Evolutionary conservation across 1,140 invertebrate genomes (phyloP).

Genomic region (Aporrectodea caliginosa): DNA sequence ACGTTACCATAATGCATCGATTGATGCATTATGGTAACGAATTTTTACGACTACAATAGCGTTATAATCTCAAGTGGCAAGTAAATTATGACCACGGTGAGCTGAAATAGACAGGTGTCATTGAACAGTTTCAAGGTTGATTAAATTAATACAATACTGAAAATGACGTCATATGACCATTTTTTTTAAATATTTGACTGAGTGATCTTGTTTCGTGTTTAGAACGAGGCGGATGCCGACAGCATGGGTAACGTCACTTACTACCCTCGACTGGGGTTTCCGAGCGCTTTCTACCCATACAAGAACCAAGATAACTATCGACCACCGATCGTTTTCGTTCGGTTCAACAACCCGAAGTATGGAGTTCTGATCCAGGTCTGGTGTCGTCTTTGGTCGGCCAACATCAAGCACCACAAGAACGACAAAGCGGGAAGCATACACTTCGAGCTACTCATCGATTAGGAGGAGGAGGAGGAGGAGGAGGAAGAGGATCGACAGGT

Average conservation of each 20-base stretch:
- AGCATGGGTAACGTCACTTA: conserved; percentile 20
- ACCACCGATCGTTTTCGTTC: conserved; percentile 15
- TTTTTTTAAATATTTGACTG: too few species aligned
- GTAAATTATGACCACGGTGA: too few species aligned
- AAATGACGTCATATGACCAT: too few species aligned
- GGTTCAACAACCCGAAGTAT: conserved; percentile 3
- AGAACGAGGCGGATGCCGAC: conserved; percentile 24
- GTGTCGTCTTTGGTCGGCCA: conserved; percentile 20
- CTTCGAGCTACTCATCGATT: conserved; percentile 25
- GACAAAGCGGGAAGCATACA: conserved; percentile 24
- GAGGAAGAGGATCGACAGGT: background rate
- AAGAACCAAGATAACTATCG: conserved; percentile 23
- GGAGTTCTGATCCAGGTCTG: conserved; percentile 10
- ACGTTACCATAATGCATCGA: too few species aligned
- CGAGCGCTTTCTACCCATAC: conserved; percentile 21
- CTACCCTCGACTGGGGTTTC: conserved; percentile 8
- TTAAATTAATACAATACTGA: too few species aligned
- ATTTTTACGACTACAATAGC: too few species aligned
- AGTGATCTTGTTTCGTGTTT: too few species aligned
- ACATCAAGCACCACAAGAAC: conserved; percentile 26
- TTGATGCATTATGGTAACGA: too few species aligned
- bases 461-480: background rate
- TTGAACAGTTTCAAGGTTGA: too few species aligned
- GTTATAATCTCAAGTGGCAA: too few species aligned
- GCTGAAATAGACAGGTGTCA: too few species aligned